These are phyloP conservation scores for Paraescarpia echinospica DNA, from an alignment of 1,140 invertebrate species.

Conservation along the genomic window DNA sequence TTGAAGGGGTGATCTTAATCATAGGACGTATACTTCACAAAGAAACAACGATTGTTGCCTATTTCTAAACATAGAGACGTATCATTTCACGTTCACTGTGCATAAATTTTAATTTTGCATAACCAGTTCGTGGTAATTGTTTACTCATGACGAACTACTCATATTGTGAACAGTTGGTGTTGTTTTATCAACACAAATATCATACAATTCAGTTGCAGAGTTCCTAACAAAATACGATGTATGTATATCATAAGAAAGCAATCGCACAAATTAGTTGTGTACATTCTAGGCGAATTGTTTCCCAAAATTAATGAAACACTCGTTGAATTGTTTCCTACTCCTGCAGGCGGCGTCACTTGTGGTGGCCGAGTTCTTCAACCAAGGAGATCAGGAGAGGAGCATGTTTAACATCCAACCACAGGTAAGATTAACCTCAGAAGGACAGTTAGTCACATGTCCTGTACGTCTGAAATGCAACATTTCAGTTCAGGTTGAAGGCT, in stretches of 20 bases:
- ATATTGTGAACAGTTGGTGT: too few species aligned
- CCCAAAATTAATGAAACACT: neutral
- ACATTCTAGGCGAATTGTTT: neutral
- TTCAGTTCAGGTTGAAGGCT: too few species aligned
- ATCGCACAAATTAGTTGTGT: neutral
- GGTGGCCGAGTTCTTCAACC: slow-evolving; percentile 31
- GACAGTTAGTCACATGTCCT: neutral
- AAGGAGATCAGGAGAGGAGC: slow-evolving; percentile 23
- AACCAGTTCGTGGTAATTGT: too few species aligned
- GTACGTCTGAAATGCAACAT: too few species aligned
- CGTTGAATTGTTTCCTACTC: neutral
- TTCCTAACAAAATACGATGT: neutral
- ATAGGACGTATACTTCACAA: too few species aligned
- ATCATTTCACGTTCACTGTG: too few species aligned
- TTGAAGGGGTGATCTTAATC: too few species aligned
- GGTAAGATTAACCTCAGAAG: neutral
- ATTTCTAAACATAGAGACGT: too few species aligned
- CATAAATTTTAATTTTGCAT: too few species aligned
- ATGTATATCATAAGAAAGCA: neutral
- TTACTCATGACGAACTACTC: too few species aligned
- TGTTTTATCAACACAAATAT: neutral
- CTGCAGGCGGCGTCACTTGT: slow-evolving; percentile 27
- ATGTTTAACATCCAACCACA: slow-evolving; percentile 22
- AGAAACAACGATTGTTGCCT: too few species aligned
- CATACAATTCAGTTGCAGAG: neutral